These are phyloP conservation scores for Patella depressa DNA, from an alignment of 2,888 invertebrate genomes.

Conservation along the genomic window DNA sequence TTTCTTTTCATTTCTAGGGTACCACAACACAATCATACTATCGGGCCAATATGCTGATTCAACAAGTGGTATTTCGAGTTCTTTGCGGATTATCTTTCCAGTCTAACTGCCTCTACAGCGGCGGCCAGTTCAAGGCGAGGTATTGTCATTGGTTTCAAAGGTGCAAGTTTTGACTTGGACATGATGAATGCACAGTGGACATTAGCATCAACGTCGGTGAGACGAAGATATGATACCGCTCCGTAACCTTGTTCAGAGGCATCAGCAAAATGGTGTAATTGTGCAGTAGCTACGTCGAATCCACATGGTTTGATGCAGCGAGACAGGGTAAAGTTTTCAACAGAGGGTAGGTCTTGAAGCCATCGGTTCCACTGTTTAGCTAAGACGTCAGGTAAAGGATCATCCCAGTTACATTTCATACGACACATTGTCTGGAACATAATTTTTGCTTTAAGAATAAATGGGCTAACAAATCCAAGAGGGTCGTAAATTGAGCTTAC, in stretches of 20 bases:
- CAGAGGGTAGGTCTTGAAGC: constrained; percentile 8
- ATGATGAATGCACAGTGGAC: constrained; percentile 15
- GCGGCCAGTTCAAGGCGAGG: constrained; percentile 14
- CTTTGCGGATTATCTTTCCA: constrained; percentile 15
- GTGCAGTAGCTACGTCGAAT: not conserved
- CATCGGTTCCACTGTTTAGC: constrained; percentile 3
- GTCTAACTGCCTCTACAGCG: constrained; percentile 12
- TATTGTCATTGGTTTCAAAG: constrained; percentile 15
- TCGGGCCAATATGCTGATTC: constrained; percentile 23
- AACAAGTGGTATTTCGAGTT: not conserved
- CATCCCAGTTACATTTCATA: constrained; percentile 12
- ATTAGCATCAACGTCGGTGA: not conserved
- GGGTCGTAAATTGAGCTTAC: constrained; percentile 11
- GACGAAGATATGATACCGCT: constrained; percentile 12
- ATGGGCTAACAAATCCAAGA: constrained; percentile 15
- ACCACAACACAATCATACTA: constrained; percentile 18
- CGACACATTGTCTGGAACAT: constrained; percentile 6
- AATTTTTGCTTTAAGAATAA: constrained; percentile 14
- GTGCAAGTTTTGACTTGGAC: constrained; percentile 17
- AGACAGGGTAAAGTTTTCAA: not conserved
- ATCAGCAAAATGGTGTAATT: constrained; percentile 16
- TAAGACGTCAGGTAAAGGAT: not conserved
- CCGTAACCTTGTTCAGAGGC: constrained; percentile 1
- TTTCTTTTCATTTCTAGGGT: constrained; percentile 13
- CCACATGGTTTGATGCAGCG: too few species aligned